Conservation (phyloP, 2,113 vertebrate species). For the Anarhynchus alexandrinus region DNA sequence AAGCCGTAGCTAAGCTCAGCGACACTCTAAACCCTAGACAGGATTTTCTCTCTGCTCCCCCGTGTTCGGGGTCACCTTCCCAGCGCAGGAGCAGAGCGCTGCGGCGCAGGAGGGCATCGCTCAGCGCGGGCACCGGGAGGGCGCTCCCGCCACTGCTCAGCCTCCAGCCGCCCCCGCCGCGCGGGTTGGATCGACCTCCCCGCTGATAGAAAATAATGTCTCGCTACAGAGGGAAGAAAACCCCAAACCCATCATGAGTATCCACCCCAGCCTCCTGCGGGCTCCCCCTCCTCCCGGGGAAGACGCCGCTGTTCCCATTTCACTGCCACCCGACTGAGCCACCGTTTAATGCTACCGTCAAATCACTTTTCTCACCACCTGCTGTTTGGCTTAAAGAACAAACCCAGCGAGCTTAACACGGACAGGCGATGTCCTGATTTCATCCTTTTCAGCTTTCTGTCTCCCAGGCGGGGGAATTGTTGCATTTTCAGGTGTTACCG, state of each 20-base stretch:
- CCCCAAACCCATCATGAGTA: background rate
- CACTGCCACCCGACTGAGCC: background rate
- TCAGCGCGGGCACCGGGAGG: background rate
- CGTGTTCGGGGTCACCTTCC: background rate
- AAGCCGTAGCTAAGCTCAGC: background rate
- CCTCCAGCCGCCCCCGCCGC: background rate
- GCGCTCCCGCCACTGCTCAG: background rate
- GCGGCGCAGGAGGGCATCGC: background rate
- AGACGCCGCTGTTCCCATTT: background rate
- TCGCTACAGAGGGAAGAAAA: background rate
- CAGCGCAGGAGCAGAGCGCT: background rate
- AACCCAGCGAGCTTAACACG: background rate
- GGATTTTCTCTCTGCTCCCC: background rate
- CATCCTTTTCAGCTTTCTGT: background rate
- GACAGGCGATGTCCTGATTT: background rate
- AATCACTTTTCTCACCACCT: background rate
- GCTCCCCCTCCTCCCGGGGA: background rate
- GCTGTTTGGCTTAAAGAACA: background rate
- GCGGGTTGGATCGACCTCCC: background rate
- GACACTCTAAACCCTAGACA: background rate
- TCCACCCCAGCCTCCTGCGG: rapidly evolving
- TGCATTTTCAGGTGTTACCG: background rate
- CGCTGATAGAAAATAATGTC: background rate
- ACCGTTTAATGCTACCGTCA: background rate
- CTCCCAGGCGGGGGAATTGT: background rate